These are phyloP conservation scores for Mohoua ochrocephala DNA, from an alignment of 2,113 vertebrate species.

Conservation along the genomic window DNA sequence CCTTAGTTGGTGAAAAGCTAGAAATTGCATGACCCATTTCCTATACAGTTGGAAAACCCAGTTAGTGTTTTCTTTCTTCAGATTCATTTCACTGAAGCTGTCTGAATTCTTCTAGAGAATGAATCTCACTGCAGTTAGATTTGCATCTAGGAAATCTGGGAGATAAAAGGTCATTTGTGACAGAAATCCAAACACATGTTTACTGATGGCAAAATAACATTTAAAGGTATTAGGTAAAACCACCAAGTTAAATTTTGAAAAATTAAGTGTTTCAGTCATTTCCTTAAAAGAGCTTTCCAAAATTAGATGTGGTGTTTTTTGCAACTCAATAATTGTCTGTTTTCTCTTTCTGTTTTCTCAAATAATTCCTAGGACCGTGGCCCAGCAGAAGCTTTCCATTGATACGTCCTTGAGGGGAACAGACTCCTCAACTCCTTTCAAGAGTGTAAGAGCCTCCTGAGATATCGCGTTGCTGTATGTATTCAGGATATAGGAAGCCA, in stretches of 20 bases:
- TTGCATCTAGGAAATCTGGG: background rate
- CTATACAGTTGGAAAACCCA: background rate
- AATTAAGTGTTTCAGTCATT: background rate
- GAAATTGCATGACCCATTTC: slow-evolving; percentile 27
- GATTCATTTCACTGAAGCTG: background rate
- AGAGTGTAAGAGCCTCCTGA: background rate
- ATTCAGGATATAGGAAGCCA: background rate
- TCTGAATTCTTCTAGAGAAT: background rate
- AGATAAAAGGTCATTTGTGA: background rate
- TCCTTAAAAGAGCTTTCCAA: background rate
- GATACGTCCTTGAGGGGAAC: background rate
- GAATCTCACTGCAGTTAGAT: background rate
- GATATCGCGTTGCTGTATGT: background rate
- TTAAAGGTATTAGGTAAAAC: background rate
- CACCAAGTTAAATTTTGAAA: background rate
- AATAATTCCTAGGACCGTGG: background rate
- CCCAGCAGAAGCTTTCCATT: background rate
- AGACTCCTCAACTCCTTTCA: background rate
- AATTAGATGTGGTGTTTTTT: background rate
- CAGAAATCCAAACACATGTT: background rate
- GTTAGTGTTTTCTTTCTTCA: background rate
- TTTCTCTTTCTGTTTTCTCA: background rate
- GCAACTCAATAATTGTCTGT: background rate
- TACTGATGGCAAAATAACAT: background rate
- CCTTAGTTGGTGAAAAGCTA: background rate